These are phyloP conservation scores for Leptosomus discolor DNA, from an alignment of 2,113 vertebrate species.

Conservation along the genomic window DNA sequence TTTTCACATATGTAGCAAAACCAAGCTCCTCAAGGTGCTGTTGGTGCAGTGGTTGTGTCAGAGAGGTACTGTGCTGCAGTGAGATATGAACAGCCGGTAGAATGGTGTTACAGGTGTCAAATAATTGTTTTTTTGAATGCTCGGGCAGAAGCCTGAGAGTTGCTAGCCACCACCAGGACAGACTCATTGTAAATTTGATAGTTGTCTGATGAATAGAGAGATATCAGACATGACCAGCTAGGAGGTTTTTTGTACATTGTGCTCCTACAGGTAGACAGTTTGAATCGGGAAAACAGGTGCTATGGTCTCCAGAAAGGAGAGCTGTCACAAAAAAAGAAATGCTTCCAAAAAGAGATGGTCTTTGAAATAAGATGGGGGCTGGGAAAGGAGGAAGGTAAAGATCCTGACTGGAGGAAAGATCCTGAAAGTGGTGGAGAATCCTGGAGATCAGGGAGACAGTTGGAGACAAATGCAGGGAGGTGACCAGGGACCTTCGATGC, in stretches of 20 bases:
- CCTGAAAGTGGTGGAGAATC: neutral
- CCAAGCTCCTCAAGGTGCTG: neutral
- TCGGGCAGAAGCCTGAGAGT: neutral
- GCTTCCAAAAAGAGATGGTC: fast-evolving
- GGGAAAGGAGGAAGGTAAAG: neutral
- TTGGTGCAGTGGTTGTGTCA: neutral
- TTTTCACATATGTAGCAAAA: neutral
- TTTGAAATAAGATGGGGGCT: neutral
- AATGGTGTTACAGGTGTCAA: neutral
- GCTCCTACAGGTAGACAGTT: neutral
- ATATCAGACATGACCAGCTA: neutral
- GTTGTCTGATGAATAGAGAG: neutral
- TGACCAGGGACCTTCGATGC: fast-evolving
- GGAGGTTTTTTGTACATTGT: neutral
- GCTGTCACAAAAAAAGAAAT: neutral
- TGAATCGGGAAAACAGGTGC: neutral
- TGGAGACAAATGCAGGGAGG: neutral
- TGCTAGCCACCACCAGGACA: neutral
- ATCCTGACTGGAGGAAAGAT: neutral
- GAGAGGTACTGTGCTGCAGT: neutral
- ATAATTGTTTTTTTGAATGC: neutral
- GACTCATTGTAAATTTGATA: neutral
- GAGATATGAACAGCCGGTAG: neutral
- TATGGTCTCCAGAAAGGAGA: neutral
- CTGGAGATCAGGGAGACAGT: neutral